Base-by-base conservation (phyloP, 2,797 vertebrate species). In the Zalophus californianus region DNA sequence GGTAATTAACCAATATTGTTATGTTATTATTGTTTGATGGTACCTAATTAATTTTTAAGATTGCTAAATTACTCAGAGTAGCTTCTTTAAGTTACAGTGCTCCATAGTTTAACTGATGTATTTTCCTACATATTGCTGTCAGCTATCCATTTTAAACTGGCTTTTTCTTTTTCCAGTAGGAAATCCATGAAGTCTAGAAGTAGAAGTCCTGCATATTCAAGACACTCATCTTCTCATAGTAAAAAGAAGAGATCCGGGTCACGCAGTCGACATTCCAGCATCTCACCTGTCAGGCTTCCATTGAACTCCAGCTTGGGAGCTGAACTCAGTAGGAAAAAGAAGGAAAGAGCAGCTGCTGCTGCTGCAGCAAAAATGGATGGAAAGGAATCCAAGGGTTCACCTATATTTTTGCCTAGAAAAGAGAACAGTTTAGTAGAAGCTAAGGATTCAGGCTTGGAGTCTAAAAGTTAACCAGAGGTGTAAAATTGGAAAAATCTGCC, bases 251-350 rank as follows among this genome's bases (percentile, higher is more conserved):
- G 99, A 98, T 99, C 99, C n/a, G 98, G 99, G 86, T 99, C 99
- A 62, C 99, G 99, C 93, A 99, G 99, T 97, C 99, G 99, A 92
- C 99, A 99, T 86, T 98, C 99, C 94, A 99, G 99, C 98, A 99
- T 99, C 94, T 99, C 99, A 10, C 99, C 97, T 83, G 99, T 99
- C 1, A 98, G 99, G 73, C 99, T 99, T 82, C 99, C 99, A 0
- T 99, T 99, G 27, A 99, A 99, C 98, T 99, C 99, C 96, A 99
- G 99, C 94, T 98, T 99, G 25, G 99, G 99, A 35, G 99, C 99
- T 10, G 99, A 99, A 98, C 99, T 99, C 86, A 99, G 98, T 96
- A 99, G 99, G 64, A 99, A 99, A 98, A 99, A 99, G 97, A 99
- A 99, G 98, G 99, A 99, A 95, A 99, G 99, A 5, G 99, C 99